phyloP scores from a whole-genome alignment of 2,888 invertebrate genomes.

The Eupsilia transversa region DNA sequence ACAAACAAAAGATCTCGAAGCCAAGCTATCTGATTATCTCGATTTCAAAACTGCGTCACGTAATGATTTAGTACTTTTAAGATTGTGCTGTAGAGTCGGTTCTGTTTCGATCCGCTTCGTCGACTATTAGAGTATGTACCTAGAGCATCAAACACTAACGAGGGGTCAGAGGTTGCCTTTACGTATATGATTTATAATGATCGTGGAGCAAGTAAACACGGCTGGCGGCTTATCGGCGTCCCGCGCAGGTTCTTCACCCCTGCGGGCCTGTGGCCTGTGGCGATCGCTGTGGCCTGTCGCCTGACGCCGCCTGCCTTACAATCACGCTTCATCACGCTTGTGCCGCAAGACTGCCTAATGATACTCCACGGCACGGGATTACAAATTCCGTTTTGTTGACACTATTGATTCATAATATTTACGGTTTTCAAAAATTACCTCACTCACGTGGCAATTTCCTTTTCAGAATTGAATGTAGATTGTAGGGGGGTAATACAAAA shows the following conservation, averaged over 20 bases:
- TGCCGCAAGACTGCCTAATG: conserved; percentile 63
- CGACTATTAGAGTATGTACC: conserved; percentile 51
- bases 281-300: conserved; percentile 21
- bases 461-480: conserved; percentile 21
- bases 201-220: conserved; percentile 79
- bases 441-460: conserved; percentile 21
- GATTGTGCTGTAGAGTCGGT: conserved; percentile 50
- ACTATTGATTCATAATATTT: conserved; percentile 45
- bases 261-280: conserved; percentile 56
- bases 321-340: conserved; percentile 56
- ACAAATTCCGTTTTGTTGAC: conserved; percentile 41
- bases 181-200: conserved; percentile 85
- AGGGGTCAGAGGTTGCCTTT: conserved; percentile 83
- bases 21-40: conserved; percentile 39
- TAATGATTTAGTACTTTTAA: conserved; percentile 55
- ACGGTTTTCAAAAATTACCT: conserved; percentile 31
- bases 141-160: conserved; percentile 78
- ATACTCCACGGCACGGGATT: conserved; percentile 52
- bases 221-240: conserved; percentile 81
- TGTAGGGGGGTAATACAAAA: conserved; percentile 43
- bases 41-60: conserved; percentile 56
- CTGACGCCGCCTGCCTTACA: conserved; percentile 41
- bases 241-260: conserved; percentile 83
- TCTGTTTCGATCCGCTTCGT: conserved; percentile 59
- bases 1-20: conserved; percentile 39